Base-by-base conservation (phyloP, 1,140 invertebrate species). In the Limonius californicus region DNA sequence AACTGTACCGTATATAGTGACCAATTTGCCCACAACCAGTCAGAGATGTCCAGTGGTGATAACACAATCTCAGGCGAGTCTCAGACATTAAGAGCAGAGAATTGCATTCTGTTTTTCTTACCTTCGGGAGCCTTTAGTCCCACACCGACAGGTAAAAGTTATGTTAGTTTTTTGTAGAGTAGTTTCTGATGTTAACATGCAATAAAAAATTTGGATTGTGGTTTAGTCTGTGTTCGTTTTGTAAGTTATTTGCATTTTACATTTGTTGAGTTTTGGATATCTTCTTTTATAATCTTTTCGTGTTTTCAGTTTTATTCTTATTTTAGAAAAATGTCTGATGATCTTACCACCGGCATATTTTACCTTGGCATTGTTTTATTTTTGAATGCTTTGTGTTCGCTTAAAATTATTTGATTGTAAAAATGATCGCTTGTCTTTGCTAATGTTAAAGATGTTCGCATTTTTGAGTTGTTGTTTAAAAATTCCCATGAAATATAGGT, bases 171-270 rank as follows among this genome's bases (percentile, higher is more conserved):
- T 69, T 69, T 67, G 59, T 67, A 53, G 60, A 67, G 68, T 69
- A 69, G 68, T 69, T 69, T 69, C 62, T 67, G 68, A 69, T 69
- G 68, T 69, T 69, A 69, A 69, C 68, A 69, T 67, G 68, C 61
- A 67, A 69, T 69, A 69, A 69, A 69, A 69, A 67, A 67, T 63
- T 62, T 65, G 53, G 62, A 67, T 57, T 67, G 65, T 62, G 65
- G 65, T 67, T 67, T 63, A 54, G 61, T 42, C 62, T 32, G 32
- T 66, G 60, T 66, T 66, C 62, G 67, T 64, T 66, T 66, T 64
- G 67, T 68, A 64, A 43, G 57, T 61, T 63, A 67, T 69, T 69
- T 67, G 68, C 68, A 67, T 69, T 69, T 69, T 63, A 67, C 62
- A 63, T 66, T 69, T 64, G 59, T 67, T 59, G 32, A 43, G 61